phyloP scores from a whole-genome alignment of 2,113 vertebrate species.

The Herpetotheres cachinnans region DNA sequence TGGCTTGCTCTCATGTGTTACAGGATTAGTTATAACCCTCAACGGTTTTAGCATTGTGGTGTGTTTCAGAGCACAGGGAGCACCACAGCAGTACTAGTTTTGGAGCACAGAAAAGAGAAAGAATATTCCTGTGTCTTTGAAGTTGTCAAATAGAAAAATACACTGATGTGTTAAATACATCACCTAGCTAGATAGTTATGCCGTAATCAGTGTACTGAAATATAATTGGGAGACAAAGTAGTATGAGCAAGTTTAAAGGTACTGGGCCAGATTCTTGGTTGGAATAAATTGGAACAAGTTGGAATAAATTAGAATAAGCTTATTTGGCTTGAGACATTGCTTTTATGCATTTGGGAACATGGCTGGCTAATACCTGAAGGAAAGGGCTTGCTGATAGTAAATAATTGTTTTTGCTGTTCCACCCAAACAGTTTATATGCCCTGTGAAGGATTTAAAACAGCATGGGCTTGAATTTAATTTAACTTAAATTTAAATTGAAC shows the following conservation, averaged over 20 bases:
- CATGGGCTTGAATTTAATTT: not conserved
- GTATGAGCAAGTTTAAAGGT: not conserved
- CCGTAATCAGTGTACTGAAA: not conserved
- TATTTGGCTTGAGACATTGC: not conserved
- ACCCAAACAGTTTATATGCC: not conserved
- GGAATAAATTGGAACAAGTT: not conserved
- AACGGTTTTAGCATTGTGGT: not conserved
- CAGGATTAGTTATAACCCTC: not conserved
- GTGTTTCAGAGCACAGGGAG: not conserved
- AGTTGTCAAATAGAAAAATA: not conserved
- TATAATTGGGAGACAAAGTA: not conserved
- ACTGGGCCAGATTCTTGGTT: not conserved
- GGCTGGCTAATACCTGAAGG: not conserved
- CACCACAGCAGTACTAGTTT: not conserved
- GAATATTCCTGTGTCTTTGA: not conserved
- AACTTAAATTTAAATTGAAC: not conserved
- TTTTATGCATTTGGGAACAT: not conserved
- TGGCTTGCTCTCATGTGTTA: not conserved
- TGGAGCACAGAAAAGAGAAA: not conserved
- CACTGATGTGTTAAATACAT: not conserved
- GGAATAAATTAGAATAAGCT: not conserved
- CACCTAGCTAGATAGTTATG: not conserved
- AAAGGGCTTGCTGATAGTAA: not conserved
- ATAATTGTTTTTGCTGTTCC: not conserved
- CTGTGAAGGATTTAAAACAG: not conserved